Evolutionary conservation across 2,797 vertebrate genomes (phyloP), one percentile per base, ranked within the genome.

Genomic region (Macropodus opercularis): DNA sequence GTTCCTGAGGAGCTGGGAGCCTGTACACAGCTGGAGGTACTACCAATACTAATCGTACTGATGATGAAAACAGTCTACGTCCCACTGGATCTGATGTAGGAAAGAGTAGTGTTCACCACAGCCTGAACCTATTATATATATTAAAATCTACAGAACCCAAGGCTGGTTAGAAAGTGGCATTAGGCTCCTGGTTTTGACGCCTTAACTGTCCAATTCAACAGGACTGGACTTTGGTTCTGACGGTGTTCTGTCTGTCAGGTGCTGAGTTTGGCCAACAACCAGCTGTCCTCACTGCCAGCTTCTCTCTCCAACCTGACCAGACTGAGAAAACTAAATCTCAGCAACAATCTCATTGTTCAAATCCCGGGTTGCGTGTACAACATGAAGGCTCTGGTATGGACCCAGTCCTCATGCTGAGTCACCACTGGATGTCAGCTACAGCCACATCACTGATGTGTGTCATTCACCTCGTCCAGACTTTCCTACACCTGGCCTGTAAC

Each of bases 401-500:
- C 31, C 4, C 27, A 42, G 3, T 8, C 14, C 18, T 13, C 18
- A 10, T 4, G 10, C 38, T n/a, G 35, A n/a, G 2, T 13, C 0
- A 18, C 7, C 8, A 2, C 36, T 17, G 6, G 13, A 14, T n/a
- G n/a, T n/a, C n/a, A n/a, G n/a, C n/a, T n/a, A n/a, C n/a, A 3
- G 27, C 27, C 11, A 29, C 10, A 17, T 38, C n/a, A 8, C n/a
- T 38, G 8, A 43, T 23, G 21, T 2, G 15, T n/a, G 4, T 40
- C 1, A 14, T 43, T 24, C n/a, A 27, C 6, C 19, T 13, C 40
- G 41, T 29, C 2, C 62, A 88, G 86, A 83, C 94, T 44, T 98
- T 98, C 85, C 78, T 98, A 60, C 94, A 98, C 5, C 81, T 98
- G 47, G 95, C 95, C 43, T 94, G 84, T 48, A 98, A 98, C 62